Conservation (phyloP, 2,888 invertebrate species). For the Lordiphosa andalusiaca region DNA sequence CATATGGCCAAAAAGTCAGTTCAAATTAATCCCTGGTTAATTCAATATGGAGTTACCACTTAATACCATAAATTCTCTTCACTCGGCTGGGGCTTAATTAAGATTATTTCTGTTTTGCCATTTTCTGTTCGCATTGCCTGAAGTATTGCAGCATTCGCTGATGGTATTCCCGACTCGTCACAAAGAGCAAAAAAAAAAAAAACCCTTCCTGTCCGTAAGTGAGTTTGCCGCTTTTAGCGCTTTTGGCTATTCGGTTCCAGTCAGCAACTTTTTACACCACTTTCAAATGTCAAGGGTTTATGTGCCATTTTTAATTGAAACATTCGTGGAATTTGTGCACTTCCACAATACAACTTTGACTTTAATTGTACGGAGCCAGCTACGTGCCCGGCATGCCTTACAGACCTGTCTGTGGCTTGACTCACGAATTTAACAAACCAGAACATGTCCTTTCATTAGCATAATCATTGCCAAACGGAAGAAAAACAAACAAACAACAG, state of each 20-base stretch:
- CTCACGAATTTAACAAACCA: conserved; percentile 37
- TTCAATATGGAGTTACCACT: too few relatives aligned
- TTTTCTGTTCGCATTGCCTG: conserved; percentile 4
- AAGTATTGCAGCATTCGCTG: background rate
- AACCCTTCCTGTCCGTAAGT: background rate
- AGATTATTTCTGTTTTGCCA: background rate
- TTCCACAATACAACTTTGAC: conserved; percentile 14
- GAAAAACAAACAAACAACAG: background rate
- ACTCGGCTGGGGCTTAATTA: conserved; percentile 1
- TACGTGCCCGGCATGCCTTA: conserved; percentile 53
- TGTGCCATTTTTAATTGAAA: conserved; percentile 55
- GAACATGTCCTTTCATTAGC: conserved; percentile 58
- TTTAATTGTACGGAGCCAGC: conserved; percentile 56
- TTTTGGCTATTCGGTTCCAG: conserved; percentile 16
- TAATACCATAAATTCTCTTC: too few relatives aligned
- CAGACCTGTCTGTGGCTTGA: conserved; percentile 13
- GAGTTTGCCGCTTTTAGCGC: conserved; percentile 25
- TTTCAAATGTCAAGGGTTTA: conserved; percentile 6
- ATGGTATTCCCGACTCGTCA: background rate
- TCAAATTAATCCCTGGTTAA: too few relatives aligned
- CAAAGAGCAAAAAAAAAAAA: background rate
- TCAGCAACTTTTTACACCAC: conserved; percentile 2
- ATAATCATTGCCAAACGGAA: conserved; percentile 43
- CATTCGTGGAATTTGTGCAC: conserved; percentile 34
- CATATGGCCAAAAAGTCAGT: too few relatives aligned